These are phyloP conservation scores for Cylloceria caligata DNA, from an alignment of 2,888 invertebrate species.

Conservation along the genomic window DNA sequence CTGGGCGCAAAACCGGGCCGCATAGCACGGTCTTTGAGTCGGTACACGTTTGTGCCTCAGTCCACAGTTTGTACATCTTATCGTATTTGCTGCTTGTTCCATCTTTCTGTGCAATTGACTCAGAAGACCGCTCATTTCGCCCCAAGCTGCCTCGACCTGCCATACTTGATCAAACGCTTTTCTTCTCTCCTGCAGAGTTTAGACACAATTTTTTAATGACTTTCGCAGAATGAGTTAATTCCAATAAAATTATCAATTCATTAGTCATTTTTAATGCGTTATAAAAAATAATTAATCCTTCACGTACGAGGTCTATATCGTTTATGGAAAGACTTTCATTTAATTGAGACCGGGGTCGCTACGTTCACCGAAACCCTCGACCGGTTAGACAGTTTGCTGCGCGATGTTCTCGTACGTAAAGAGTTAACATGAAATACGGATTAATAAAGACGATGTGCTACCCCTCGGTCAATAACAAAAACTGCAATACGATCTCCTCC, in stretches of 20 bases:
- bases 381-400: no score
- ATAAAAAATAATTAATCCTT: not conserved
- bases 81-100: conserved; percentile 97
- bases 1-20: conserved; percentile 95
- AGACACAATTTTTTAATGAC: not conserved
- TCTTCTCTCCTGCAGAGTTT: conserved; percentile 88
- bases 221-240: conserved; percentile 16
- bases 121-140: conserved; percentile 94
- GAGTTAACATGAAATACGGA: no score
- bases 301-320: no score
- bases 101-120: conserved; percentile 96
- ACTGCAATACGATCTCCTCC: no score
- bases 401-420: no score
- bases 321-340: no score
- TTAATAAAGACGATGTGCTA: no score
- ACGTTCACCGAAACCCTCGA: no score
- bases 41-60: conserved; percentile 94
- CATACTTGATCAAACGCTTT: conserved; percentile 90
- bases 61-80: conserved; percentile 97
- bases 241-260: conserved; percentile 16
- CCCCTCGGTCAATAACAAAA: no score
- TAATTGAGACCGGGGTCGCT: no score
- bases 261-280: not conserved
- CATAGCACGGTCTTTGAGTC: conserved; percentile 95
- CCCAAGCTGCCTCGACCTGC: conserved; percentile 94